A percentile compares a stretch with the other conserved stretches of the same genome.
phyloP scores from a whole-genome alignment of 2,888 invertebrate species.

The Melanophora roralis region DNA sequence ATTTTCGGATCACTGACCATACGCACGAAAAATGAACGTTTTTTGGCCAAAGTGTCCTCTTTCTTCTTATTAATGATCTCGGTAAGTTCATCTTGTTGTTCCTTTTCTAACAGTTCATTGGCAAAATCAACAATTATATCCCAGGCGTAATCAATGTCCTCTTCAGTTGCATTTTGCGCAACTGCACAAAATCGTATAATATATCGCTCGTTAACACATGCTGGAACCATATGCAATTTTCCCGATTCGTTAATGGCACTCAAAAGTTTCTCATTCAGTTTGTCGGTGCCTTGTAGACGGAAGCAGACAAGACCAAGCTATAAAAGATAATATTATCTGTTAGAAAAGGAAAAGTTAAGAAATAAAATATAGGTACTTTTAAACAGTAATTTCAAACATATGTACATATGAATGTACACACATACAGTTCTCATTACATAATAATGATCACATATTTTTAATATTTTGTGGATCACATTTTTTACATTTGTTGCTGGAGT shows the following conservation, averaged over 20 bases:
- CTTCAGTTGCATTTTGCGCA: conserved; percentile 90
- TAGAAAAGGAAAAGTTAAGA: no score
- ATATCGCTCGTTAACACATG: conserved; percentile 91
- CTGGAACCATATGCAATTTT: conserved; percentile 97
- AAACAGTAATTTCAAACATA: no score
- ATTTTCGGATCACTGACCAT: conserved; percentile 99
- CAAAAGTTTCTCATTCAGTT: conserved; percentile 92
- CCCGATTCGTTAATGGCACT: conserved; percentile 96
- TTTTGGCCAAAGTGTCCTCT: conserved; percentile 90
- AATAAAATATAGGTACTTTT: no score
- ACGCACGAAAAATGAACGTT: conserved; percentile 96
- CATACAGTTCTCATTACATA: no score
- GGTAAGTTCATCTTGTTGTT: conserved; percentile 83
- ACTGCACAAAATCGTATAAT: conserved; percentile 97
- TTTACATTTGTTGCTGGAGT: no score
- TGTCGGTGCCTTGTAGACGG: conserved; percentile 87
- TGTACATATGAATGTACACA: no score
- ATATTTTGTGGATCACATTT: no score
- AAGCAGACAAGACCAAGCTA: conserved; percentile 95
- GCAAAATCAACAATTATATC: conserved; percentile 89
- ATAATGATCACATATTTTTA: no score
- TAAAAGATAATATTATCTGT: not conserved
- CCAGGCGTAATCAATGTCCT: conserved; percentile 92
- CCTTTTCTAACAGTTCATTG: conserved; percentile 86
- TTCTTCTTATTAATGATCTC: conserved; percentile 86